Conservation (phyloP, 2,113 vertebrate genomes). For the Dipodomys spectabilis region DNA sequence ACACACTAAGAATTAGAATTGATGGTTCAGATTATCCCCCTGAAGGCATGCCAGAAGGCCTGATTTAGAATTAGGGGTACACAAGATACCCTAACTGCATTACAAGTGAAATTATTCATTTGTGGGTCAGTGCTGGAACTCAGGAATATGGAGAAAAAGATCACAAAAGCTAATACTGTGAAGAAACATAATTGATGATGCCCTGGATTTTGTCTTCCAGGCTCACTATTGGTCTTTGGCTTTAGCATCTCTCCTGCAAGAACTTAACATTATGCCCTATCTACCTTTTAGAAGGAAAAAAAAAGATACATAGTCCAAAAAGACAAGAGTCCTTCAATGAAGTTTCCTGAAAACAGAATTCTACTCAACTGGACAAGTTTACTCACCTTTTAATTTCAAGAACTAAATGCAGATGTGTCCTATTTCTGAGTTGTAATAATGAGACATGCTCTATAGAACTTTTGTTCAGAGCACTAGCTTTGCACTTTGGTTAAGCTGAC, state of each 20-base stretch:
- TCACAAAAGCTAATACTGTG: background rate
- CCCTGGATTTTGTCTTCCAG: background rate
- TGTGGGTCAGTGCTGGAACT: background rate
- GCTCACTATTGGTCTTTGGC: background rate
- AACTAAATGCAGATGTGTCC: background rate
- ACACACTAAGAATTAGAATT: background rate
- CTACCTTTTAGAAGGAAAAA: background rate
- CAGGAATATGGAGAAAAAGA: constrained; percentile 1
- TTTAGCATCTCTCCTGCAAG: background rate
- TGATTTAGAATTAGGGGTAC: background rate
- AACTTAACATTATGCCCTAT: background rate
- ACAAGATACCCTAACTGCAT: background rate
- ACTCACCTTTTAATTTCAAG: background rate
- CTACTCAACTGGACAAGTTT: background rate
- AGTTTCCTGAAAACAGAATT: background rate
- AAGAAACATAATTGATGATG: background rate
- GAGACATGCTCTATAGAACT: background rate
- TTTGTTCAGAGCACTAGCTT: background rate
- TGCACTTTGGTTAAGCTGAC: background rate
- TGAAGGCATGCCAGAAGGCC: background rate
- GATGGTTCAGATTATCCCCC: background rate
- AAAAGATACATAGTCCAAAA: background rate
- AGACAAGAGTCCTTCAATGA: background rate
- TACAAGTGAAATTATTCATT: background rate
- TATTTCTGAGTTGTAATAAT: background rate